These are phyloP conservation scores for Cydia pomonella DNA, from an alignment of 1,140 invertebrate genomes.

Conservation along the genomic window DNA sequence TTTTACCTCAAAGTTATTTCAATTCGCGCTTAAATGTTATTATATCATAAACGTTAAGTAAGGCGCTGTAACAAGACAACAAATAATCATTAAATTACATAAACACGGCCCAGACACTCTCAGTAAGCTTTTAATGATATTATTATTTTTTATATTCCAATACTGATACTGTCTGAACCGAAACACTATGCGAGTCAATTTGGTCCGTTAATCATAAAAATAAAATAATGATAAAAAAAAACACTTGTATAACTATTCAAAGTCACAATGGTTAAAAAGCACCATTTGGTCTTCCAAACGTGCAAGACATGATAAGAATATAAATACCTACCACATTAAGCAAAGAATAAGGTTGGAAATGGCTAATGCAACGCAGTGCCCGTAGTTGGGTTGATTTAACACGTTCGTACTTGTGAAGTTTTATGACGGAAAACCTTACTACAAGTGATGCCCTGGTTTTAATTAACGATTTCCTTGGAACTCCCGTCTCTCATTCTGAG, in stretches of 20 bases:
- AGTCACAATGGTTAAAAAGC: slow-evolving; percentile 43
- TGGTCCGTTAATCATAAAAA: not conserved
- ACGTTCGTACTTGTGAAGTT: slow-evolving; percentile 44
- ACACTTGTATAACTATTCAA: slow-evolving; percentile 46
- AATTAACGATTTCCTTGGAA: slow-evolving; percentile 52
- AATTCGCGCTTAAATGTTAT: slow-evolving; percentile 20
- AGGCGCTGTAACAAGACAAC: slow-evolving; percentile 1
- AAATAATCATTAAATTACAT: not conserved
- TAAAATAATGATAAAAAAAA: too few species aligned
- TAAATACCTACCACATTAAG: not conserved
- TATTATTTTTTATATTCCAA: not conserved
- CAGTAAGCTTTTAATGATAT: too few species aligned
- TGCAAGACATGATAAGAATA: not conserved
- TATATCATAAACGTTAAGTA: not conserved
- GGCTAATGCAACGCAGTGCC: not conserved
- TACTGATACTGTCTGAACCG: not conserved
- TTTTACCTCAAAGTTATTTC: slow-evolving; percentile 13
- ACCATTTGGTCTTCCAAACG: slow-evolving; percentile 34
- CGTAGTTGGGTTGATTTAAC: slow-evolving; percentile 35
- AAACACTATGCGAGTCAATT: too few species aligned
- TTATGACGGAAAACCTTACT: slow-evolving; percentile 50
- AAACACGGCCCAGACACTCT: not conserved
- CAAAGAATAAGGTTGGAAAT: not conserved
- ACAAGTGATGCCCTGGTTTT: slow-evolving; percentile 46
- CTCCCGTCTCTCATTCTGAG: slow-evolving; percentile 40